A percentile compares a stretch with the other conserved stretches of the same genome.
These are phyloP conservation scores for Malacosoma neustria DNA, from an alignment of 2,888 invertebrate genomes.

Conservation along the genomic window DNA sequence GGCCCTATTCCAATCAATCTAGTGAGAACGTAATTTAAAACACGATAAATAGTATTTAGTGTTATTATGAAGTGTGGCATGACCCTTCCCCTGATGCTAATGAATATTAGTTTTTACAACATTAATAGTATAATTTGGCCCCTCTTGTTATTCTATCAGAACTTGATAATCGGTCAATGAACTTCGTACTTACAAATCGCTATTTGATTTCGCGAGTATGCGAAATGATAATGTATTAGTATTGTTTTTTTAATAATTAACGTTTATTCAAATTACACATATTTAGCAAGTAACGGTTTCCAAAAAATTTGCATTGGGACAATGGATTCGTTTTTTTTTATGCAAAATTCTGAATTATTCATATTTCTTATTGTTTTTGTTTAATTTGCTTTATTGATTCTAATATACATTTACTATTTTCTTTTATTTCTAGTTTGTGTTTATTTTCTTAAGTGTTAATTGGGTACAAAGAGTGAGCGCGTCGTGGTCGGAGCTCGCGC, in stretches of 20 bases:
- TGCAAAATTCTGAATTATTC: too few species aligned
- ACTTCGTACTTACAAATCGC: not conserved
- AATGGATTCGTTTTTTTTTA: too few species aligned
- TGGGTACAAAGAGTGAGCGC: constrained; percentile 66
- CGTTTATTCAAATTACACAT: not conserved
- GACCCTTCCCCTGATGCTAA: too few species aligned
- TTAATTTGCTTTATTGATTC: too few species aligned
- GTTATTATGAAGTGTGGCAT: too few species aligned
- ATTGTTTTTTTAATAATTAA: not conserved
- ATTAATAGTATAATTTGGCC: too few species aligned
- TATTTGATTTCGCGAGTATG: not conserved
- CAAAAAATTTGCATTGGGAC: not conserved
- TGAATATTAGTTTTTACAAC: too few species aligned
- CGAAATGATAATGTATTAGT: not conserved
- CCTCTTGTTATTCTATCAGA: not conserved
- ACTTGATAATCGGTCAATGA: not conserved
- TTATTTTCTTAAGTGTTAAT: constrained; percentile 53
- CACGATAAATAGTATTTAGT: too few species aligned
- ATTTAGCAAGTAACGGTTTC: not conserved
- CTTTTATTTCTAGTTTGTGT: constrained; percentile 12
- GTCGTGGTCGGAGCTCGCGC: constrained; percentile 15
- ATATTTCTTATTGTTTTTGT: too few species aligned
- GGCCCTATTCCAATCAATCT: too few species aligned
- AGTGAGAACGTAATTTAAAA: too few species aligned
- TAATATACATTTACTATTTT: too few species aligned